Percentiles rank a stretch among this genome's conserved stretches.
Evolutionary conservation across 2,113 vertebrate genomes (phyloP).

Genomic region (Peromyscus californicus): DNA sequence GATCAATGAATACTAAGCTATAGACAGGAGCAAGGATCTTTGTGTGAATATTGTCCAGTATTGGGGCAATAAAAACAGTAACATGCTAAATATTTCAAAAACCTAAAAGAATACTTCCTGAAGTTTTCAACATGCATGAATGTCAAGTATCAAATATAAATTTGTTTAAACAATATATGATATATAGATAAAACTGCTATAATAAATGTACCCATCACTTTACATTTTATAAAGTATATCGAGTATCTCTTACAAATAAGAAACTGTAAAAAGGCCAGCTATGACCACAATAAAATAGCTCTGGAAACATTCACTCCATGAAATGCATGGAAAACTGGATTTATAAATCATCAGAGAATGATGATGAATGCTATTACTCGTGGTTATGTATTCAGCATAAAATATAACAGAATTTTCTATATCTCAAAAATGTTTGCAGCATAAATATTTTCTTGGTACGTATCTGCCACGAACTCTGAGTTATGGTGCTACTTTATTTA

Average conservation of each 20-base stretch:
- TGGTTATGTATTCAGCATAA: background rate
- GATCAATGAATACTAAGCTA: background rate
- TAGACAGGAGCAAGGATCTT: background rate
- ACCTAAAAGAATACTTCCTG: background rate
- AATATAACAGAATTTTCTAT: background rate
- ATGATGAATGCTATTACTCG: background rate
- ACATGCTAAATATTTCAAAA: background rate
- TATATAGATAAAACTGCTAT: background rate
- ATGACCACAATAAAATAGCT: conserved; percentile 13
- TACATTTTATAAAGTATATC: background rate
- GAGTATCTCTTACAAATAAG: background rate
- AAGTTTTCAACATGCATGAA: background rate
- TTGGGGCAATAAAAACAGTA: background rate
- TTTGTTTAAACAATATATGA: background rate
- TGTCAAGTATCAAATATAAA: background rate
- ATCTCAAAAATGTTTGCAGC: background rate
- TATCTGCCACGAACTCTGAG: background rate
- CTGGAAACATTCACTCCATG: background rate
- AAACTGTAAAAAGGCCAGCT: background rate
- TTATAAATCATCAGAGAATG: background rate
- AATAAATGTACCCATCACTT: background rate
- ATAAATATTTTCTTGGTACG: background rate
- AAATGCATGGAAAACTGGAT: conserved; percentile 21
- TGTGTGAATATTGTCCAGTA: background rate
- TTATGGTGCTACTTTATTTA: conserved; percentile 25